A percentile compares a stretch with the other conserved stretches of the same genome.
Conservation (phyloP, 2,797 vertebrate species). For the Manis pentadactyla region DNA sequence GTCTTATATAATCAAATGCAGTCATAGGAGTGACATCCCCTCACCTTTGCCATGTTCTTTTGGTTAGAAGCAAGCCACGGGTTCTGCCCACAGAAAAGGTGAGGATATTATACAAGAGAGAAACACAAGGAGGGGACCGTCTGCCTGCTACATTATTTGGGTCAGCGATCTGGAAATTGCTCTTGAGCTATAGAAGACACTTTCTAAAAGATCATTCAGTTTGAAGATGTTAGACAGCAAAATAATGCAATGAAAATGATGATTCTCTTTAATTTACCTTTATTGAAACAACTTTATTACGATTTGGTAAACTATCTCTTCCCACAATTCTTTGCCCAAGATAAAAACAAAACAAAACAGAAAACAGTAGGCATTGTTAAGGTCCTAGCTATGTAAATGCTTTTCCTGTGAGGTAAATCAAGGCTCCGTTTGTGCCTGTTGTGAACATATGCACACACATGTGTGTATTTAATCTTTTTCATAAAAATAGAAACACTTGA, state of each 20-base stretch:
- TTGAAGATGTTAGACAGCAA: background rate
- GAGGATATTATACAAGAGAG: background rate
- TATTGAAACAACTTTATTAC: conserved; percentile 18
- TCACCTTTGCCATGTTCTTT: background rate
- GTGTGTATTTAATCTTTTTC: background rate
- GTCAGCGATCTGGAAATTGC: background rate
- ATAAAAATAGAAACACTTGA: background rate
- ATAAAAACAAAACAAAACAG: background rate
- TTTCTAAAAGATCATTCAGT: background rate
- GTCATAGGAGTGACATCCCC: background rate
- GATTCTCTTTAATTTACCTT: background rate
- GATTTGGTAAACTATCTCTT: conserved; percentile 38
- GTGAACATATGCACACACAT: background rate
- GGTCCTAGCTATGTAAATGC: background rate
- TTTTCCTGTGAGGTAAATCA: background rate
- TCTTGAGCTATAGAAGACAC: background rate
- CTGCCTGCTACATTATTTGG: background rate
- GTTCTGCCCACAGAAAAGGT: background rate
- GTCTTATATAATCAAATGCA: background rate
- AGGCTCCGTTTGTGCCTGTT: background rate
- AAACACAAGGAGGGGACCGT: background rate
- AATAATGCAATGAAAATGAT: background rate
- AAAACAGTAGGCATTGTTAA: background rate
- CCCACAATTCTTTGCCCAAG: background rate
- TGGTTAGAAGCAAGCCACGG: background rate